Base-by-base conservation (phyloP, 2,888 invertebrate genomes). In the Acanthoscelides obtectus region DNA sequence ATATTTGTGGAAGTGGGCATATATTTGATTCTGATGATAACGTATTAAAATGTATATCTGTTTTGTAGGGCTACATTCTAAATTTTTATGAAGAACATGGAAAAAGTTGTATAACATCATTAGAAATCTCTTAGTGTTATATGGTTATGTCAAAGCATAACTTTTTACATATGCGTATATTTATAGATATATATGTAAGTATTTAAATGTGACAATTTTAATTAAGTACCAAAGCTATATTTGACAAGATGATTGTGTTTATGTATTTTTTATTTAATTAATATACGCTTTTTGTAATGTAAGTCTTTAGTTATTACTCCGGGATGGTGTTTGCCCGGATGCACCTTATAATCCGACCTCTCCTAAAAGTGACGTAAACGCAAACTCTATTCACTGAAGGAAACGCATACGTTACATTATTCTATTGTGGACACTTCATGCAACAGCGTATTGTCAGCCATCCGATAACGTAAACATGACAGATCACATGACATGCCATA, bases 41-140 rank as follows among this genome's bases (percentile, higher is more conserved):
- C 6, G 17, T 45, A 45, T 45, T 45, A 45, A 45, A n/a, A 45
- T 3, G 45, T 45, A 45, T 45, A 45, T 45, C 45, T 74, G 68
- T 74, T 71, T 74, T 74, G 71, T 74, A 74, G 74, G 74, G 70
- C 70, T 74, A 65, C 74, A 74, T 69, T 70, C 72, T 73, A 73
- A 73, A 73, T 74, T 74, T 74, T 71, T 72, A 72, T 70, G 74
- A 74, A 72, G 74, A 74, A 66, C 25, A 66, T 22, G 22, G 22
- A 66, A 66, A 66, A 66, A 20, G 22, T 20, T 66, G 21, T 66
- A 66, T 22, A 66, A 66, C 20, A 66, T 66, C 20, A 66, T 22
- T 66, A 45, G 45, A 45, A 45, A 21, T 66, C 66, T 66, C 20
- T 66, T 66, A 66, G 20, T 66, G 17, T 66, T 66, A 66, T 66